Evolutionary conservation across 2,797 vertebrate genomes (phyloP).

Genomic region (Muscicapa striata): DNA sequence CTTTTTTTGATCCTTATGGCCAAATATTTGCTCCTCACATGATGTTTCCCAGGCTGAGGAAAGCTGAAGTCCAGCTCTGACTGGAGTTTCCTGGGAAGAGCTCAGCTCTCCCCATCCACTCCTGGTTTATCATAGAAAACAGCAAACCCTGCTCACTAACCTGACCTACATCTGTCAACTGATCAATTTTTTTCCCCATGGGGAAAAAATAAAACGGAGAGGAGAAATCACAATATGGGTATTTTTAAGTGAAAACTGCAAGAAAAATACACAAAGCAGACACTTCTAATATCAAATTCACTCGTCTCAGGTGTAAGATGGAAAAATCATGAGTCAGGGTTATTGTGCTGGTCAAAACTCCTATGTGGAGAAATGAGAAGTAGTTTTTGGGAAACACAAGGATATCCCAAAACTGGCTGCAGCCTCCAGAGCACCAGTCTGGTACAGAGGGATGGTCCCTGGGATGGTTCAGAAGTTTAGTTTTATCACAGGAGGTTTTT

Average conservation of each 20-base stretch:
- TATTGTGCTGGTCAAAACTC: background rate
- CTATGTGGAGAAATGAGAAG: accelerated
- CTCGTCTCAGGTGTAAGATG: accelerated
- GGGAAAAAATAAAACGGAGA: background rate
- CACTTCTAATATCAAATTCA: background rate
- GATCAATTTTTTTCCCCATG: conserved; percentile 61
- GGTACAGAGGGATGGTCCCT: background rate
- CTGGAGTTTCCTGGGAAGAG: background rate
- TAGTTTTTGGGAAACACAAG: background rate
- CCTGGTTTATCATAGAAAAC: background rate
- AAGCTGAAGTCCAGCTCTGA: background rate
- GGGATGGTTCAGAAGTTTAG: accelerated
- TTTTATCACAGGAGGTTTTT: background rate
- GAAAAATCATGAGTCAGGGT: background rate
- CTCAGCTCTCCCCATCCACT: conserved; percentile 9
- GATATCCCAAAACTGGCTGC: background rate
- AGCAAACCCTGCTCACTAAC: background rate
- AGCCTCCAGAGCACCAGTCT: background rate
- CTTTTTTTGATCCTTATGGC: background rate
- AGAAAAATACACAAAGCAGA: background rate
- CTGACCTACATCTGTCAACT: conserved; percentile 73
- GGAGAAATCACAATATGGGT: background rate
- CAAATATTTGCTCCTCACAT: accelerated
- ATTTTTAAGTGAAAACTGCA: background rate
- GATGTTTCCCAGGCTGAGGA: background rate